Base-by-base conservation (phyloP, 92 coral and sea anemone genomes). In the Epizoanthus rinbou region DNA sequence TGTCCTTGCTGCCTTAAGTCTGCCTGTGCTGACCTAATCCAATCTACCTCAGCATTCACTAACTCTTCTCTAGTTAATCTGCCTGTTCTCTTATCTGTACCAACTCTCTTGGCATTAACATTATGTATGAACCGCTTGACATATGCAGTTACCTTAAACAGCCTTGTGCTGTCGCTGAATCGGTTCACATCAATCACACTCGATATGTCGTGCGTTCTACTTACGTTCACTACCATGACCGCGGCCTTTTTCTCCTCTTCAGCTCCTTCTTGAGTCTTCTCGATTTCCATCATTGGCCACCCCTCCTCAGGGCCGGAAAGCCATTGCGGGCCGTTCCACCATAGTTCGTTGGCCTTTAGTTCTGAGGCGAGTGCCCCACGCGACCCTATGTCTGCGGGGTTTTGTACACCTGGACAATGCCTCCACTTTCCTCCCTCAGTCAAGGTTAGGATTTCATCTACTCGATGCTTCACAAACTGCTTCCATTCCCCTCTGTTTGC, bases 321-420 rank as follows among this genome's bases (percentile, higher is more conserved):
- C 73, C 73, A 79, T 5, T 58, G 33, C 16, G 84, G 84, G 1
- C 73, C 84, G 7, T 79, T 79, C 84, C 84, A 79, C 84, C 72
- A 59, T 24, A 79, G 72, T 2, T 15, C 33, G 18, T 16, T 25
- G 3, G 1, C 64, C 57, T 79, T 79, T 21, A 79, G 52, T 2
- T 53, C 17, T 1, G 16, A 19, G 23, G 84, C 52, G 22, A 16
- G 15, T 24, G 22, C 84, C n/a, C 84, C 84, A 11, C 84, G 47
- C 14, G 84, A 79, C 45, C 84, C 84, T 45, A 80, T 15, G 85
- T 80, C 85, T 3, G 85, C 75, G 4, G 85, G 85, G 17, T 80
- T 80, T 24, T 64, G 43, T 22, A 4, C n/a, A 2, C 85, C 85
- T 18, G 85, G 58, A 24, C 85, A 80, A 17, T 64, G 74, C 3